Evolutionary conservation across 2,888 invertebrate species (phyloP), one percentile per base, ranked within the genome.

Genomic region (Gnatocerus cornutus): DNA sequence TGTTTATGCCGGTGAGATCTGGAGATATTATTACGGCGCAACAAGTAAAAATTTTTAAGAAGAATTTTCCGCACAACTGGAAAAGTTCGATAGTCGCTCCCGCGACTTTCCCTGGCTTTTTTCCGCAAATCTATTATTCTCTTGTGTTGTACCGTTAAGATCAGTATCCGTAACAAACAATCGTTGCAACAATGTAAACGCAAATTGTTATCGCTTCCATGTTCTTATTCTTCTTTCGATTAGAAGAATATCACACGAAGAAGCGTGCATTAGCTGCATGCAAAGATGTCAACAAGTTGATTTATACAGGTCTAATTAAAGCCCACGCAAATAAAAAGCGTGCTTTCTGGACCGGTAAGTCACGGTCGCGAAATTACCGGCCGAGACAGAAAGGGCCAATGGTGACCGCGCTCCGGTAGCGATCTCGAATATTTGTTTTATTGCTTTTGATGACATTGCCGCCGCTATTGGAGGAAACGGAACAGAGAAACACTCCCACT

Each of bases 391-490:
- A 71, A 68, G 69, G 69, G 68, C 78, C 78, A 78, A 78, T 78
- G 72, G 76, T 69, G 63, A 69, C 39, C 50, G 65, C 66, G 65
- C 61, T 67, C 66, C 74, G 72, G 73, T 72, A 69, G 74, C 73
- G 71, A 74, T 73, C 75, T 76, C 65, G 73, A 69, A 73, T 74
- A 77, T 80, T 80, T 78, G 78, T 78, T 79, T 80, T 80, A 80
- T 80, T 80, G 76, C 78, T 73, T 74, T 74, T 76, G 78, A 78
- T 78, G 77, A 76, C 77, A 72, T 77, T 78, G 74, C 73, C 72
- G 77, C 74, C 75, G 74, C 78, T 74, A 80, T 80, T 80, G 80
- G 79, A 75, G 76, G 75, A 74, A 71, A 71, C 72, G 43, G 62
- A 68, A 53, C 69, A 62, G 68, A 68, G 71, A 62, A 76, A 76